Evolutionary conservation across 2,888 invertebrate genomes (phyloP).

Genomic region (Noctua pronuba): DNA sequence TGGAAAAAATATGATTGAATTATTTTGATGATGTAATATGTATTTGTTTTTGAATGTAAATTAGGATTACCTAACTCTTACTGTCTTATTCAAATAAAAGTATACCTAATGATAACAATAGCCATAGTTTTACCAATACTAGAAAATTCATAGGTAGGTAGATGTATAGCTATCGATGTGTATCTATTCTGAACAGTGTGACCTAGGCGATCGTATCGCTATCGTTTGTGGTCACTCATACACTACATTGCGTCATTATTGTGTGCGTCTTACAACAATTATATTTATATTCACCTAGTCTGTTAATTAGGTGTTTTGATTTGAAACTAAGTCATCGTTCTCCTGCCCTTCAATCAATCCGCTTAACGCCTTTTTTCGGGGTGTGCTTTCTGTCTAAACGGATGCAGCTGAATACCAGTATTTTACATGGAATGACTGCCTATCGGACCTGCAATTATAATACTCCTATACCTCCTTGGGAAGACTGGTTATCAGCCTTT

Average conservation of each 20-base stretch:
- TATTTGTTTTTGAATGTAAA: neutral
- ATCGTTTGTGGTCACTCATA: constrained; percentile 59
- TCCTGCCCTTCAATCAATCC: neutral
- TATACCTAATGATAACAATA: neutral
- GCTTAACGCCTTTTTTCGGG: neutral
- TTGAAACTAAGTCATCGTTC: neutral
- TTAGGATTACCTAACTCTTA: neutral
- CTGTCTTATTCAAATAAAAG: neutral
- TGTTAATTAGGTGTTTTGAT: neutral
- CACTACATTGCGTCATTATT: constrained; percentile 32
- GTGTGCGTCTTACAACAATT: constrained; percentile 1
- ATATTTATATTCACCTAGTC: neutral
- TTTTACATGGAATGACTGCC: neutral
- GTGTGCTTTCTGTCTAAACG: neutral
- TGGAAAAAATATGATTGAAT: neutral
- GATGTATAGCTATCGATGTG: neutral
- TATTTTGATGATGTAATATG: neutral
- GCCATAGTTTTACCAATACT: neutral
- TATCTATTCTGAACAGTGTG: constrained; percentile 33
- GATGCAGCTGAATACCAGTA: neutral
- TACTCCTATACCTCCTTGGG: neutral
- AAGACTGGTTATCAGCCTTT: neutral
- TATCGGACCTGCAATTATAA: neutral
- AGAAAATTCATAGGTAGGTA: neutral
- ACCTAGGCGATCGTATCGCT: constrained; percentile 59